Base-by-base conservation (phyloP, 2,888 invertebrate genomes). In the Volucella inanis region DNA sequence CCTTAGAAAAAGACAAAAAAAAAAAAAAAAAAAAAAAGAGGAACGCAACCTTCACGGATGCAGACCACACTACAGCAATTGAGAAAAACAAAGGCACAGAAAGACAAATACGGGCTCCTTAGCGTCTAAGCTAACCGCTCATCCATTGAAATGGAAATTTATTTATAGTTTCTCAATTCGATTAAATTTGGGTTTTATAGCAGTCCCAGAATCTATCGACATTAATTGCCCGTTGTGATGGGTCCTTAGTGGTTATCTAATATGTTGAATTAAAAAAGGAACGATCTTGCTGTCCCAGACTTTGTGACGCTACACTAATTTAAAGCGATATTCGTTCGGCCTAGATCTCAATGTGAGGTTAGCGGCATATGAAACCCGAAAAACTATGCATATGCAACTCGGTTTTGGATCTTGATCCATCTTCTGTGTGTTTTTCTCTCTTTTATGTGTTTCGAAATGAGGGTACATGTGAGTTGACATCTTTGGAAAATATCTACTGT, bases 181-280 rank as follows among this genome's bases (percentile, higher is more conserved):
- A 85, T 85, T 85, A 85, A 85, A 76, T 76, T 67, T 67, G 54
- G 76, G 38, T 85, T 85, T 85, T 85, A 85, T 76, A 77, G 76
- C 41, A 52, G 65, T 47, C 67, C 81, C 76, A 85, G 41, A 85
- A 77, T 52, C 22, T 72, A 72, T 15, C 62, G 85, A 81, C 85
- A 85, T 85, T 85, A 81, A 85, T 85, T 76, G 85, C 87, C 85
- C 77, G 71, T 68, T 74, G 78, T 70, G 87, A 87, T 85, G 79
- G 79, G 78, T 87, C 87, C 87, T 84, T 87, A 78, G 87, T 72
- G 84, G 80, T 87, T 87, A 84, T 84, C 87, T 78, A 81, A 87
- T 75, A 84, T 31, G 50, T 85, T 68, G 81, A 81, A 81, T 81
- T 81, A 77, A 81, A 77, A 81, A 68, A 77, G 77, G 55, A 84